These are phyloP conservation scores for Subacronicta megacephala DNA, from an alignment of 2,888 invertebrate genomes.

Conservation along the genomic window DNA sequence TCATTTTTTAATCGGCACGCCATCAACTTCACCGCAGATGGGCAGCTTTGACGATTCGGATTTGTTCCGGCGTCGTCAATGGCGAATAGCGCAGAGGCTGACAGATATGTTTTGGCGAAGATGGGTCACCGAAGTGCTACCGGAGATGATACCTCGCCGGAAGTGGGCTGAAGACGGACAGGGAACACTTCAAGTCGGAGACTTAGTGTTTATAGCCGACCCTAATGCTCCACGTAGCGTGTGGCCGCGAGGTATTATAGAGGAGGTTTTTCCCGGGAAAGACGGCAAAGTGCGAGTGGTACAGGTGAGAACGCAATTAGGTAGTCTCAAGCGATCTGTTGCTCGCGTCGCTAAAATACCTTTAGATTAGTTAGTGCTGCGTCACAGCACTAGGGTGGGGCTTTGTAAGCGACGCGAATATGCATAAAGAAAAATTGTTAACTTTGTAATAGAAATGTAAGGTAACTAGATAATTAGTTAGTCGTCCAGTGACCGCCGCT, in stretches of 20 bases:
- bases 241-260: slow-evolving; percentile 1
- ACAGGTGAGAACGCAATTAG: slow-evolving; percentile 2
- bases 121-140: slow-evolving; percentile 39
- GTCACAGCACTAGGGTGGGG: too few species aligned
- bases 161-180: slow-evolving; percentile 20
- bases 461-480: too few species aligned
- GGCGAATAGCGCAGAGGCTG: slow-evolving; percentile 33
- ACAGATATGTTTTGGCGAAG: slow-evolving; percentile 36
- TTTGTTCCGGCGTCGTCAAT: slow-evolving; percentile 24
- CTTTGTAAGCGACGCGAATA: too few species aligned
- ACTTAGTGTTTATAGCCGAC: slow-evolving; percentile 13
- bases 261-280: background rate
- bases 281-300: slow-evolving; percentile 5
- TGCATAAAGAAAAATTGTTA: too few species aligned
- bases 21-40: slow-evolving; percentile 19
- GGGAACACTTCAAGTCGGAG: slow-evolving; percentile 15
- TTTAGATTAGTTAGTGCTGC: too few species aligned
- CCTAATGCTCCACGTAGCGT: slow-evolving; percentile 1
- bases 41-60: slow-evolving; percentile 19
- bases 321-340: background rate
- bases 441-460: too few species aligned
- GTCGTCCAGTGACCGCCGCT: too few species aligned
- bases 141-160: slow-evolving; percentile 11
- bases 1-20: slow-evolving; percentile 51
- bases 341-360: background rate